Evolutionary conservation across 1,140 invertebrate genomes (phyloP), one percentile per base, ranked within the genome.

Genomic region (Pogonomyrmex californicus): DNA sequence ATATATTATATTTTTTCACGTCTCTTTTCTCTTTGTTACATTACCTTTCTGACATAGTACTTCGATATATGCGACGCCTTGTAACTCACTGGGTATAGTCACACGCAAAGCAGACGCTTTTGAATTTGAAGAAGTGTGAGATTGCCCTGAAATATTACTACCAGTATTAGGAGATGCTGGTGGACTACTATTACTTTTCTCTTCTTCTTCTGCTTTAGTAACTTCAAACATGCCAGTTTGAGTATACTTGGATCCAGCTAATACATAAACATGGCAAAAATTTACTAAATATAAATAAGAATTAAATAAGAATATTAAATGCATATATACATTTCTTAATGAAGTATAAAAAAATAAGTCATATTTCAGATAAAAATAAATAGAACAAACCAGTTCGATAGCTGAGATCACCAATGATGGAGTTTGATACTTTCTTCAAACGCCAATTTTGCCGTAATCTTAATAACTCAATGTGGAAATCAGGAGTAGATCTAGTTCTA

Each of bases 201-300:
- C 95, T 66, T 98, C 98, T 77, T 98, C 98, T 89, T 99, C 98
- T 6, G 98, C 98, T 96, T 99, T 99, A 2, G 97, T 98, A 1
- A 99, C 99, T 96, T 99, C 99, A 96, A 99, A 99, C 89, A 98
- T 98, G 56, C 99, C 99, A 78, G 97, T 98, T 95, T 99, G 99
- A 83, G 97, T 97, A 94, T 98, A 99, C 92, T 99, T 98, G 0
- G 98, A 99, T 2, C 99, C 99, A 70, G 98, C 97, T 94, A 30
- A 2, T 36, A 68, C 12, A 76, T 38, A 44, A 36, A 63, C n/a
- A 70, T 10, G 60, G 1, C 7, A n/a, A 7, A 38, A 33, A 36
- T 47, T 82, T 63, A 33, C 73, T 23, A 23, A 23, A 23, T 23
- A 23, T 23, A 23, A 23, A n/a, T 73, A 63, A n/a, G 7, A 65